Base-by-base conservation (phyloP, 2,888 invertebrate species). In the Margaritifera margaritifera region DNA sequence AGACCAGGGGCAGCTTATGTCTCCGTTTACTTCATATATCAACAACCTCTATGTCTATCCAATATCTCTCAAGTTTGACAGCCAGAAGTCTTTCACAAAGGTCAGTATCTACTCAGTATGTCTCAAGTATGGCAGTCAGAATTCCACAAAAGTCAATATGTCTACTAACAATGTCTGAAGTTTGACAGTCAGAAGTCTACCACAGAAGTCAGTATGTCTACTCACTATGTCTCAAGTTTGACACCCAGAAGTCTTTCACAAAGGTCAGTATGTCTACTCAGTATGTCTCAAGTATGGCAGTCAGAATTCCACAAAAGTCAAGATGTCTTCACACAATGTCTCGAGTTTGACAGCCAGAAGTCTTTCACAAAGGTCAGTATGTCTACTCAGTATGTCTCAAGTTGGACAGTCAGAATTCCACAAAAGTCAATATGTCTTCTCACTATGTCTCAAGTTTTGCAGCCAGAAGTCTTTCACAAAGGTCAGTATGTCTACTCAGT, bases 21-120 rank as follows among this genome's bases (percentile, higher is more conserved):
- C 94, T 93, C 96, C 97, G 0, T 94, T 94, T 86, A 94, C 95
- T 4, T 93, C 93, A 27, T 98, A 94, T 90, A 91, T 94, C 42
- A 98, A 99, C 90, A 95, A 97, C 88, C 91, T 99, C 55, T 99
- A 96, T 89, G 94, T 99, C 22, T 96, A 98, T 87, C 99, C 99
- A 0, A 91, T 94, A 79, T 92, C 92, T 67, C 91, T 98, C 67
- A 94, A 94, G 88, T 97, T 96, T 74, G 98, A 97, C 89, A 94
- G 94, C 63, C 97, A 98, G 90, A 97, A 96, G 89, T 92, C 94
- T 82, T 97, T 97, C 86, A 94, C 95, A 0, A 92, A 97, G 87
- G 91, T 90, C 74, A 66, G 68, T 55, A 15, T n/a, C n/a, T n/a
- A n/a, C n/a, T n/a, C n/a, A n/a, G n/a, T n/a, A n/a, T n/a, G n/a